Base-by-base conservation (phyloP, 2,113 vertebrate species). In the rat (Rattus norvegicus) region DNA sequence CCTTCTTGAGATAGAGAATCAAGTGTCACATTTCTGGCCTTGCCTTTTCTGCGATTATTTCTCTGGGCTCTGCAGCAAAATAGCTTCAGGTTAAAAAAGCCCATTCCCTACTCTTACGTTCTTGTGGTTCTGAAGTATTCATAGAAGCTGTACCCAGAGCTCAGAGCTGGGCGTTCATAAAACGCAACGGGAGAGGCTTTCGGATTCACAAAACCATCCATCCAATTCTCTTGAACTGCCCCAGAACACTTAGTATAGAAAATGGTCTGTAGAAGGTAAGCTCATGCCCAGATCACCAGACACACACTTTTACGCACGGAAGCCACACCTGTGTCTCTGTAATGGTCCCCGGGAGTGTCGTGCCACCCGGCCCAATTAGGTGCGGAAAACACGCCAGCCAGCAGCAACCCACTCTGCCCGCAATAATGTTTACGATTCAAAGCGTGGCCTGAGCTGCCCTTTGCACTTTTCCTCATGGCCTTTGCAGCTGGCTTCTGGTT, bases 401-500 rank as follows among this genome's bases (percentile, higher is more conserved):
- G 84, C 87, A 85, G 39, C 49, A 72, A 14, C 19, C 39, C 75
- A 8, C 33, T 87, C 77, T 0, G 0, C 84, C 69, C 43, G 36
- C n/a, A 43, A 10, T 65, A 65, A 92, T 76, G 70, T 80, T 83
- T 88, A 47, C 67, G 80, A 52, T 88, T 88, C 80, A 20, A 0
- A 88, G 63, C 4, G 39, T 72, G 75, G 88, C 65, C 36, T 7
- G 0, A 59, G 59, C 85, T 47, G 49, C 88, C 75, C 43, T 79
- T 76, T 77, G 87, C 30, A 20, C 80, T 81, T 85, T 88, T 63
- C 39, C 84, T 36, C 8, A 26, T 16, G 47, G 54, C 7, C 2
- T 63, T 83, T 92, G 83, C 69, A 88, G 72, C 91, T 90, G 52
- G 70, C 33, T 54, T 92, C 93, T 94, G 80, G 65, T 61, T 88